phyloP scores from a whole-genome alignment of 2,888 invertebrate genomes.

The Myopa testacea region DNA sequence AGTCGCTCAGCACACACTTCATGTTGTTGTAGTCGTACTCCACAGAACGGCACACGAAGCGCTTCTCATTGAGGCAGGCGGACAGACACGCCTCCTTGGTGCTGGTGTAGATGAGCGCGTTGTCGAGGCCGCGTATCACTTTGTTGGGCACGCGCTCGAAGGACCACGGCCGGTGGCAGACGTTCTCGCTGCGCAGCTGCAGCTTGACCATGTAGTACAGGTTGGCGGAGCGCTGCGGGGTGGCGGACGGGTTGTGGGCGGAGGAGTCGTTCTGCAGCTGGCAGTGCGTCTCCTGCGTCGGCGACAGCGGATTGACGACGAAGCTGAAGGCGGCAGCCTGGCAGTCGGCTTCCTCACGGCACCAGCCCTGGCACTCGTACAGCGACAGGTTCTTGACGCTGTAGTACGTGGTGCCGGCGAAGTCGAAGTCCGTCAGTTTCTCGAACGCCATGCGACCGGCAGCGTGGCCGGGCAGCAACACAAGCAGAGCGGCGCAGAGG shows the following conservation, averaged over 20 bases:
- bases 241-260: conserved; percentile 88
- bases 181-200: conserved; percentile 86
- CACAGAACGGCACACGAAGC: conserved; percentile 90
- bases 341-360: conserved; percentile 91
- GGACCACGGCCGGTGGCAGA: conserved; percentile 91
- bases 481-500: conserved; percentile 46
- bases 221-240: conserved; percentile 86
- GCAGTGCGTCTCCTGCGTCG: conserved; percentile 91
- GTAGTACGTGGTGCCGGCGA: conserved; percentile 90
- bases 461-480: conserved; percentile 58
- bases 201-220: conserved; percentile 96
- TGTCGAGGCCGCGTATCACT: conserved; percentile 89
- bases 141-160: conserved; percentile 95
- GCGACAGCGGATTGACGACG: conserved; percentile 90
- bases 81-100: conserved; percentile 94
- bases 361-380: conserved; percentile 96
- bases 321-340: conserved; percentile 94
- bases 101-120: conserved; percentile 91
- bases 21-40: conserved; percentile 95
- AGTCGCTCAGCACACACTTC: conserved; percentile 90
- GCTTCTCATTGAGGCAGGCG: conserved; percentile 92
- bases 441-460: conserved; percentile 90
- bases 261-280: conserved; percentile 93
- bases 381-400: conserved; percentile 91
- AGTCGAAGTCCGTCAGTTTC: conserved; percentile 92